A percentile compares a stretch with the other conserved stretches of the same genome.
phyloP scores from a whole-genome alignment of 2,797 vertebrate species.

The Sorex maritimensis region DNA sequence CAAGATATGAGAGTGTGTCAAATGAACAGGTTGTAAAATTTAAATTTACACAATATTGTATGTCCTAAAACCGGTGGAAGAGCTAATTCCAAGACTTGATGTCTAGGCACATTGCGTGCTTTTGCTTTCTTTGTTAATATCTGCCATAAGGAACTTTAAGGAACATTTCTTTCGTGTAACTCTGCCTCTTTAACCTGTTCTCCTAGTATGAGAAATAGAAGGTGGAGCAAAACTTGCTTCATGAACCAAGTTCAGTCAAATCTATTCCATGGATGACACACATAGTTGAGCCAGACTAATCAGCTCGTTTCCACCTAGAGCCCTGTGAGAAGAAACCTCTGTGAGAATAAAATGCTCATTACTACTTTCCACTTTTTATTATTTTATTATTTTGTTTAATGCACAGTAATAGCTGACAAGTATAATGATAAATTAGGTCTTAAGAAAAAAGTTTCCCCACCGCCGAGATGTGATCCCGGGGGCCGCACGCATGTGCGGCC shows the following conservation, averaged over 20 bases:
- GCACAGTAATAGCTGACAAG: not conserved
- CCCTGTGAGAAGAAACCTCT: not conserved
- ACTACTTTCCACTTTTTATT: not conserved
- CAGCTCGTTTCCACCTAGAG: not conserved
- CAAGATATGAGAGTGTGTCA: not conserved
- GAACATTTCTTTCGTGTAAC: not conserved
- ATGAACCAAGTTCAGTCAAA: not conserved
- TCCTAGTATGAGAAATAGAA: no score
- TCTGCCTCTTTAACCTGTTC: not conserved
- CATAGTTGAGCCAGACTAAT: not conserved
- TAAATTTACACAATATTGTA: no score
- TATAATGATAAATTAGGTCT: not conserved
- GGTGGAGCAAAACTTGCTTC: not conserved
- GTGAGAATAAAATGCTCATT: not conserved
- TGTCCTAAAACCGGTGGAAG: no score
- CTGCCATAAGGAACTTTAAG: not conserved
- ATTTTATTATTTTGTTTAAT: not conserved
- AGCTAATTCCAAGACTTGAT: not conserved
- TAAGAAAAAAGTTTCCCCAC: not conserved
- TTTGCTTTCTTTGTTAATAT: not conserved
- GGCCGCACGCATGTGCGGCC: no score
- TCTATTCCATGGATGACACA: not conserved
- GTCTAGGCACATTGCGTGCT: not conserved
- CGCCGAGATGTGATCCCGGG: no score
- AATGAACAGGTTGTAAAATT: no score